phyloP scores from a whole-genome alignment of 2,888 invertebrate genomes.

The Cryptosula pallasiana region DNA sequence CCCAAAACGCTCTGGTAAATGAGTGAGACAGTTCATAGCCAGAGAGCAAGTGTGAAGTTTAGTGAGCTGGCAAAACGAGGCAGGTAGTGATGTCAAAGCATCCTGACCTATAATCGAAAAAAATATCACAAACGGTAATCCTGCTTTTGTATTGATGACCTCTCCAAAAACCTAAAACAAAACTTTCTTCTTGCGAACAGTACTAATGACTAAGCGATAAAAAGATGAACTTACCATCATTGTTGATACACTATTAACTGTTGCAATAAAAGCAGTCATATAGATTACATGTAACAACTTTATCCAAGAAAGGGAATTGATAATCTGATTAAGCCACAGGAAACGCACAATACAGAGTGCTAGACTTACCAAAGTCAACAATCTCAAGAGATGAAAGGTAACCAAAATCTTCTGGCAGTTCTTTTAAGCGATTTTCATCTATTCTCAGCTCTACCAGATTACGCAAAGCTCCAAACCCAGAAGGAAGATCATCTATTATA shows the following conservation, averaged over 20 bases:
- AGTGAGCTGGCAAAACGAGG: constrained; percentile 38
- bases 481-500: constrained; percentile 38
- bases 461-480: constrained; percentile 34
- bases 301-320: too few species aligned
- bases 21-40: constrained; percentile 36
- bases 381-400: constrained; percentile 36
- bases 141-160: too few species aligned
- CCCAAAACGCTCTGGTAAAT: constrained; percentile 41
- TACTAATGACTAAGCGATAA: too few species aligned
- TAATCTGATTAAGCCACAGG: too few species aligned
- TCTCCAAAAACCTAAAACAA: too few species aligned
- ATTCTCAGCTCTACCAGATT: constrained; percentile 34
- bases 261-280: too few species aligned
- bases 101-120: constrained; percentile 36
- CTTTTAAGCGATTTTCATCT: constrained; percentile 41
- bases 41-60: constrained; percentile 35
- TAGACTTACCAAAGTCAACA: constrained; percentile 38
- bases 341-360: too few species aligned
- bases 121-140: too few species aligned
- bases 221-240: too few species aligned
- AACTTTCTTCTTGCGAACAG: too few species aligned
- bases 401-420: constrained; percentile 41
- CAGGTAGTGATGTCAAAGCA: constrained; percentile 37
- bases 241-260: too few species aligned
- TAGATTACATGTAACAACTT: too few species aligned